Conservation (phyloP, 2,797 vertebrate genomes). For the Tinamus major region DNA sequence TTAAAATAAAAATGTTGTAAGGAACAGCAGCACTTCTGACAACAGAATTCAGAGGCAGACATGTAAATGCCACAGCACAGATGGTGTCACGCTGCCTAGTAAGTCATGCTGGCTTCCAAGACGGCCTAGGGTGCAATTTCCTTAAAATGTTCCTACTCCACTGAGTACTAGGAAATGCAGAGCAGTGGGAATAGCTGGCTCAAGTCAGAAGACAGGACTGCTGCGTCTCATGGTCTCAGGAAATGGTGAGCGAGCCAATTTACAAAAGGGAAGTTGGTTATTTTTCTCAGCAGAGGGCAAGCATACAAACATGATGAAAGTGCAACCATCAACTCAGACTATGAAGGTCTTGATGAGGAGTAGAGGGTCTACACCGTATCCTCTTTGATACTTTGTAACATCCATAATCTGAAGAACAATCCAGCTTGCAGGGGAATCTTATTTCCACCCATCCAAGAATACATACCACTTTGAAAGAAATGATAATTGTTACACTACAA, state of each 20-base stretch:
- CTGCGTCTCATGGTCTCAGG: not conserved
- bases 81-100: not conserved
- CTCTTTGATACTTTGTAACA: not conserved
- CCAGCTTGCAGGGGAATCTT: not conserved
- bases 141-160: not conserved
- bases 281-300: slow-evolving; percentile 38
- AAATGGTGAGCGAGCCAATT: not conserved
- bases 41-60: not conserved
- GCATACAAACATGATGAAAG: not conserved
- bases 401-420: not conserved
- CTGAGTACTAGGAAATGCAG: not conserved
- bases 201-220: not conserved
- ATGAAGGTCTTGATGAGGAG: not conserved
- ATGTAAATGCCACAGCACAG: not conserved
- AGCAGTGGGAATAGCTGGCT: not conserved
- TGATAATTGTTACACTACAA: not conserved
- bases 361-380: not conserved
- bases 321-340: not conserved
- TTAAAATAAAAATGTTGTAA: not conserved
- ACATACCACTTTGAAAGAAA: not conserved
- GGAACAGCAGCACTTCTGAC: not conserved
- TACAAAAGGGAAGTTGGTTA: not conserved
- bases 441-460: not conserved
- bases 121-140: not conserved
- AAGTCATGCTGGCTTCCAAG: not conserved